These are phyloP conservation scores for Gobius niger DNA, from an alignment of 2,113 vertebrate genomes.

Conservation along the genomic window DNA sequence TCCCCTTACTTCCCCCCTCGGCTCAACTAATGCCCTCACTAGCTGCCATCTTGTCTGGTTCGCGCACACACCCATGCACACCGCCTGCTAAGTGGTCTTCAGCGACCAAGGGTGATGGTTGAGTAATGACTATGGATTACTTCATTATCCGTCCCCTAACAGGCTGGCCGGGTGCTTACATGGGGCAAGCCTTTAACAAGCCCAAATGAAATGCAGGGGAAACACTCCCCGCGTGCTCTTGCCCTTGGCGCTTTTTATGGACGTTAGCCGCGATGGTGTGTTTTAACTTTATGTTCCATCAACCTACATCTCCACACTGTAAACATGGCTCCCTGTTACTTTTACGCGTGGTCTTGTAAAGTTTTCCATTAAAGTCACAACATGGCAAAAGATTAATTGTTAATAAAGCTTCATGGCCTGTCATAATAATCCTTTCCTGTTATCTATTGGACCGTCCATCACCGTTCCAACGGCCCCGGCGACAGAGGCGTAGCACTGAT, in stretches of 20 bases:
- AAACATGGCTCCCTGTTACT: neutral
- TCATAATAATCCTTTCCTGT: slow-evolving; percentile 62
- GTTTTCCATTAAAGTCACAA: slow-evolving; percentile 46
- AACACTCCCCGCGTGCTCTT: slow-evolving; percentile 35
- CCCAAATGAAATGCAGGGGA: slow-evolving; percentile 35
- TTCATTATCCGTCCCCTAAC: slow-evolving; percentile 68
- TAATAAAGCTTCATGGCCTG: slow-evolving; percentile 50
- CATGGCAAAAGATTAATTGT: slow-evolving; percentile 40
- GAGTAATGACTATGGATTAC: slow-evolving; percentile 77
- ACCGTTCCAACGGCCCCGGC: slow-evolving; percentile 45
- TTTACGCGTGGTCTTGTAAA: slow-evolving; percentile 17
- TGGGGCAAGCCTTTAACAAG: slow-evolving; percentile 63
- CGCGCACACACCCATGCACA: slow-evolving; percentile 34
- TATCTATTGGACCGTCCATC: slow-evolving; percentile 60
- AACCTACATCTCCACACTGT: slow-evolving; percentile 4
- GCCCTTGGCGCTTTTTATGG: slow-evolving; percentile 32
- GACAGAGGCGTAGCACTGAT: slow-evolving; percentile 56
- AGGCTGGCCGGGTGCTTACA: slow-evolving; percentile 57
- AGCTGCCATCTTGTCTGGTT: slow-evolving; percentile 47
- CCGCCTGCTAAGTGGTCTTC: slow-evolving; percentile 62
- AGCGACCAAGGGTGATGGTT: slow-evolving; percentile 65
- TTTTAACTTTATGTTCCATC: slow-evolving; percentile 16
- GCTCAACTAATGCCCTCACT: slow-evolving; percentile 34
- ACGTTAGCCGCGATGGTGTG: slow-evolving; percentile 35
- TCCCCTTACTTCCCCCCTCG: slow-evolving; percentile 16